Evolutionary conservation across 1,140 invertebrate species (phyloP), one percentile per base, ranked within the genome.

Genomic region (Drosophila sp.): DNA sequence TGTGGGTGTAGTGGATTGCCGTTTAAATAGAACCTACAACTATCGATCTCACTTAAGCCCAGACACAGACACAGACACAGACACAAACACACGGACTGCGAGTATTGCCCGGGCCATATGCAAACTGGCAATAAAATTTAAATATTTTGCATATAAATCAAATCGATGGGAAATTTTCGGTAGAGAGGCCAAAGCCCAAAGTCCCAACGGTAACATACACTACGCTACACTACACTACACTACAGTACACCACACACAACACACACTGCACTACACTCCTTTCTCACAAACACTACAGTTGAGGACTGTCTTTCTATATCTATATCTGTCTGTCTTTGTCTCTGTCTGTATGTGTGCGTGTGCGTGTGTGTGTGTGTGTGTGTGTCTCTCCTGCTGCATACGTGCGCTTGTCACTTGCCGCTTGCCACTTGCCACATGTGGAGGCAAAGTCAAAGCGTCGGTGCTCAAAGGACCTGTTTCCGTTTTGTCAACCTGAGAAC

Each of bases 121-220:
- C 75, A 87, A 82, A 72, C 79, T 69, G 83, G 82, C 82, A 87
- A 87, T 87, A 87, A 87, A 87, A 87, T 87, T 87, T 87, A 87
- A 87, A 87, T 87, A 87, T 87, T 87, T 89, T 87, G 67, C 82
- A 82, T 87, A 89, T 87, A 87, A 87, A 87, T 87, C 83, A 87
- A 87, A 87, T 87, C 82, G 82, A 87, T 87, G 78, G 63, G 77
- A 81, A 87, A 75, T 87, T 86, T 53, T 86, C 75, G 81, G 25
- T 67, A 72, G 63, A 87, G 81, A 78, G 61, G 48, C 41, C 62
- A 73, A 43, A 41, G 43, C 34, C 27, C 43, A 72, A 71, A 64
- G 50, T 51, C 48, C 50, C 50, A 53, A 16, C 9, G 53, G 58
- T 16, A 27, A 46, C 27, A 62, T 51, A 59, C 56, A 54, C 54